Conservation (phyloP, 2,113 vertebrate species). For the Sterna hirundo region DNA sequence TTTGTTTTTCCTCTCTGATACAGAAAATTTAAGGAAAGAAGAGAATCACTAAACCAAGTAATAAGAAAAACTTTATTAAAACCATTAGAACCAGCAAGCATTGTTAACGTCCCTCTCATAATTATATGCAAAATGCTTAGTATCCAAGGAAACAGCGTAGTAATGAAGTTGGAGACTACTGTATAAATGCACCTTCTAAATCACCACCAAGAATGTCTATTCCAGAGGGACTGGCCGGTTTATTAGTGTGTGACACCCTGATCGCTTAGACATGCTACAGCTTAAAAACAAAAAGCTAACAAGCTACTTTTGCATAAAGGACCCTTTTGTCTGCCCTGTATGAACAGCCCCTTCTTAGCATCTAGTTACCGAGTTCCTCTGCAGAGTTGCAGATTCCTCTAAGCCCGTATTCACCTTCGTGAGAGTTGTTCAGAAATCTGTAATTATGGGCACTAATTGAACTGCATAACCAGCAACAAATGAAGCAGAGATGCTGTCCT, state of each 20-base stretch:
- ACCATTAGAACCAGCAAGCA: constrained; percentile 15
- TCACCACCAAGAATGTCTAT: neutral
- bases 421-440: neutral
- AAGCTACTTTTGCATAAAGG: constrained; percentile 40
- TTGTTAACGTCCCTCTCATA: neutral
- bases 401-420: constrained; percentile 24
- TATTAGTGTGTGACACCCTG: constrained; percentile 25
- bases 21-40: neutral
- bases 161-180: constrained; percentile 54
- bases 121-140: constrained; percentile 40
- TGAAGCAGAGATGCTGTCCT: neutral
- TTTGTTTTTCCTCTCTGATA: neutral
- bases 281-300: constrained; percentile 61
- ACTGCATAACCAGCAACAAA: constrained; percentile 3
- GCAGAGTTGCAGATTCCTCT: neutral
- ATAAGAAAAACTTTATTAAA: constrained; percentile 36
- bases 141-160: constrained; percentile 49
- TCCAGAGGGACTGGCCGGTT: constrained; percentile 3
- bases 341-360: constrained; percentile 16
- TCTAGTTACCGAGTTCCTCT: neutral
- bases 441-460: constrained; percentile 17
- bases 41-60: neutral
- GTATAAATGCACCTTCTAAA: constrained; percentile 51
- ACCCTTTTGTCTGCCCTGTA: neutral
- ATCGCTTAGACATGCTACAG: neutral